Conservation (phyloP, 2,113 vertebrate genomes). For the Myrmophylax atrothorax region DNA sequence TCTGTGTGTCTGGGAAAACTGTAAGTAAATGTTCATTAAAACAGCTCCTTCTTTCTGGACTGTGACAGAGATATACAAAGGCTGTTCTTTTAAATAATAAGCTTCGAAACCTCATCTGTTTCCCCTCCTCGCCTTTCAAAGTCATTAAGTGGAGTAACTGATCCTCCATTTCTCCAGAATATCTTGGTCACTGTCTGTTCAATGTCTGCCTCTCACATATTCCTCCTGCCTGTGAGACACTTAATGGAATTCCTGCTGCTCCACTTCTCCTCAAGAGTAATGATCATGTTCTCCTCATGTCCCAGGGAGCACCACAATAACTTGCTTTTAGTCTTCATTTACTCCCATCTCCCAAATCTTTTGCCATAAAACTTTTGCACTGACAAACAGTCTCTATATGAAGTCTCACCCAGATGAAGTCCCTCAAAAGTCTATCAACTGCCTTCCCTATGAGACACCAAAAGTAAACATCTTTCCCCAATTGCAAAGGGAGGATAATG, state of each 20-base stretch:
- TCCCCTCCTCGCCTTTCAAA: slow-evolving; percentile 22
- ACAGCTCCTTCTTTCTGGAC: neutral
- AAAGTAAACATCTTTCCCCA: neutral
- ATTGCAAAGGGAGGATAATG: neutral
- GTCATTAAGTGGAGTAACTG: slow-evolving; percentile 2
- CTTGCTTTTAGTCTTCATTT: neutral
- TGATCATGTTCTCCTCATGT: neutral
- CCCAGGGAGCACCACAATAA: neutral
- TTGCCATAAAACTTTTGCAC: neutral
- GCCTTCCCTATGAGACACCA: neutral
- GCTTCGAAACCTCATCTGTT: slow-evolving; percentile 23
- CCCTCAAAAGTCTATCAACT: neutral
- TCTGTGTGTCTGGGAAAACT: neutral
- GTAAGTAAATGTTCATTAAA: slow-evolving; percentile 21
- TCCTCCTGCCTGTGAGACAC: slow-evolving; percentile 3
- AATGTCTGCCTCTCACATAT: neutral
- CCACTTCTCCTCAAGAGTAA: slow-evolving; percentile 23
- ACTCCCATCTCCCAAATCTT: neutral
- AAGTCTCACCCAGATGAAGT: neutral
- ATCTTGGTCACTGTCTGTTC: neutral
- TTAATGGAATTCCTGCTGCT: slow-evolving; percentile 29
- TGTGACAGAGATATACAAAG: neutral
- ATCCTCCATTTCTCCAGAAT: slow-evolving; percentile 4
- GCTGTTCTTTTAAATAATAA: neutral
- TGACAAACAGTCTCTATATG: neutral